Conservation (phyloP, 2,888 invertebrate genomes). For the Drosophila infuscata region DNA sequence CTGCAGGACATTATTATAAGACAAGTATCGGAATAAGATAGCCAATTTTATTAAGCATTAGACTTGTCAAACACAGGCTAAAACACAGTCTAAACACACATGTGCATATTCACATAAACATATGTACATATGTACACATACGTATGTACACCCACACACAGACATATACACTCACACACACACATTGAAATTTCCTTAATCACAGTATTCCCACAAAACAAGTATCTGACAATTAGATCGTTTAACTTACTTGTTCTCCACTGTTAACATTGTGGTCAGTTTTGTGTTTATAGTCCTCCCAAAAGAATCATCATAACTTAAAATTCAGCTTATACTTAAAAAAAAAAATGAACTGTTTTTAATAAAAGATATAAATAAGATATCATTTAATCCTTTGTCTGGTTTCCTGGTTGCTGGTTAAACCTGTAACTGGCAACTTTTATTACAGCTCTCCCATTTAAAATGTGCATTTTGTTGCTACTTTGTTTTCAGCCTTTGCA, state of each 20-base stretch:
- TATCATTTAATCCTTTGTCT: not conserved
- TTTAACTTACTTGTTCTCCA: not conserved
- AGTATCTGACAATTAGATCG: not conserved
- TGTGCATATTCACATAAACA: not conserved
- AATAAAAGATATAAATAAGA: not conserved
- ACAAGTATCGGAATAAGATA: conserved; percentile 70
- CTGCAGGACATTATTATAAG: conserved; percentile 86
- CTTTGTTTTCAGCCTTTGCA: conserved; percentile 6
- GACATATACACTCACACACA: not conserved
- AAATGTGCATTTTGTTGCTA: conserved; percentile 15
- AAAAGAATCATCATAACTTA: not conserved
- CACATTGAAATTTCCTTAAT: not conserved
- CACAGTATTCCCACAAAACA: conserved; percentile 10
- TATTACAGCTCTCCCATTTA: conserved; percentile 28
- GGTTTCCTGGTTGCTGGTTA: not conserved
- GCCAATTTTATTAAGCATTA: not conserved
- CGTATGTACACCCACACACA: not conserved
- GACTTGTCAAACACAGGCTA: not conserved
- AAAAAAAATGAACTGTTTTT: not conserved
- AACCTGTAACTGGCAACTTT: conserved; percentile 34
- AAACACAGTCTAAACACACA: conserved; percentile 3
- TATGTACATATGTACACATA: conserved; percentile 5
- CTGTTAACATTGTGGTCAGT: not conserved
- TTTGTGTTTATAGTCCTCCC: not conserved
- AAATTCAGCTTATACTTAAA: not conserved